These are phyloP conservation scores for Pammene aurita DNA, from an alignment of 2,888 invertebrate genomes.

Conservation along the genomic window DNA sequence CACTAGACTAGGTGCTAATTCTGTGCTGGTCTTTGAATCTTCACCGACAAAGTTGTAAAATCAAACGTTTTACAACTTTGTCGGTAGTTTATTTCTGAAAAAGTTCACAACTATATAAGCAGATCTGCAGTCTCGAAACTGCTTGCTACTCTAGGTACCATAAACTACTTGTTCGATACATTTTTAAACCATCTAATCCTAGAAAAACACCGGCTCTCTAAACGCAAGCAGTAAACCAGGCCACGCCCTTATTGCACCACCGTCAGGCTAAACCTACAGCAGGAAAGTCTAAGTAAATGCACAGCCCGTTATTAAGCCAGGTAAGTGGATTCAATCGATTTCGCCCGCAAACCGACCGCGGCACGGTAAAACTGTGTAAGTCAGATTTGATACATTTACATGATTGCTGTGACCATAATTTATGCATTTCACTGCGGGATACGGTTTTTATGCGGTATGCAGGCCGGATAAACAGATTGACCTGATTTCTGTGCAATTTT, in stretches of 20 bases:
- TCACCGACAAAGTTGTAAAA: too few relatives aligned
- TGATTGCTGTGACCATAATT: slow-evolving; percentile 40
- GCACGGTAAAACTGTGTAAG: slow-evolving; percentile 44
- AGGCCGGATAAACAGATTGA: slow-evolving; percentile 32
- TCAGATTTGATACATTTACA: slow-evolving; percentile 44
- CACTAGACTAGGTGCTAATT: too few relatives aligned
- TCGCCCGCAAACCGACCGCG: slow-evolving; percentile 43
- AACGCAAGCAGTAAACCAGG: slow-evolving; percentile 4
- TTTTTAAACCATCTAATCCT: not conserved
- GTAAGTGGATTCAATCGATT: slow-evolving; percentile 43
- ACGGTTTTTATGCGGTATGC: slow-evolving; percentile 38
- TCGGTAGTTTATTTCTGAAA: too few relatives aligned
- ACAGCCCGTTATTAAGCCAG: slow-evolving; percentile 42
- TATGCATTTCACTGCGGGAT: slow-evolving; percentile 41
- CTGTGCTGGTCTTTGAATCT: too few relatives aligned
- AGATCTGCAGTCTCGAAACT: too few relatives aligned
- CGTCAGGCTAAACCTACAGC: slow-evolving; percentile 35
- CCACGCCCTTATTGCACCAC: slow-evolving; percentile 35
- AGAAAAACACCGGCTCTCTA: not conserved
- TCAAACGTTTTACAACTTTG: too few relatives aligned
- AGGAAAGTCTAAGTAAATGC: slow-evolving; percentile 41
- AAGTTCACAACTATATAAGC: too few relatives aligned
- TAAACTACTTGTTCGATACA: not conserved
- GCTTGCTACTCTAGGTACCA: not conserved
- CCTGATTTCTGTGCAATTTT: slow-evolving; percentile 26